Base-by-base conservation (phyloP, 2,797 vertebrate species). In the Tamandua tetradactyla region DNA sequence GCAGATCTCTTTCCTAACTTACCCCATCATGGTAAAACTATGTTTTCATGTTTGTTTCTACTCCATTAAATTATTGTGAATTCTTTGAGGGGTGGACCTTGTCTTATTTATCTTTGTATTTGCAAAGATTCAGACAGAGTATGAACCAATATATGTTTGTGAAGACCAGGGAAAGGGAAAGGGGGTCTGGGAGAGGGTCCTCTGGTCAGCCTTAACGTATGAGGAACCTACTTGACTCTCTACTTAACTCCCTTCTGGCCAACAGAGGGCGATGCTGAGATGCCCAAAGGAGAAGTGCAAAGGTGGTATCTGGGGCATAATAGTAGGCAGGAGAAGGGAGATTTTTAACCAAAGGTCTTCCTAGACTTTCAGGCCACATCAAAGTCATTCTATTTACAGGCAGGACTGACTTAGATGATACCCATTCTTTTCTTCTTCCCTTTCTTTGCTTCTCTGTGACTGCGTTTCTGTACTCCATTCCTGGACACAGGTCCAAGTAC, bases 1-100 rank as follows among this genome's bases (percentile, higher is more conserved):
- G 37, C 25, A 64, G 15, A 75, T 86, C 27, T 94, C 57, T 89
- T 92, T 94, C 5, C 89, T 80, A 79, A 83, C n/a, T 69, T 78
- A 59, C 40, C 59, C 25, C 10, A 79, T 91, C 82, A 86, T 6
- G 2, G 32, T 87, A 71, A 95, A 93, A 62, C 32, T 91, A 40
- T 47, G 80, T 61, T 55, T 89, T 84, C 55, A 2, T 71, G 69
- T 83, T 42, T 92, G 7, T 59, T 12, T 91, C 47, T 91, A 49
- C 55, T 64, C 37, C 32, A 72, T 42, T 57, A 88, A 91, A 86
- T 75, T 86, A 78, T 22, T 68, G 62, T 59, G 55, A 78, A 18
- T 22, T 42, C 37, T 89, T 71, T 84, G 74, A 91, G 42, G 49
- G 37, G 93, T 62, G 8, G 37, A 71, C 64, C 23, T 96, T 94